phyloP scores from a whole-genome alignment of 2,797 vertebrate genomes.

The Acipenser oxyrinchus region DNA sequence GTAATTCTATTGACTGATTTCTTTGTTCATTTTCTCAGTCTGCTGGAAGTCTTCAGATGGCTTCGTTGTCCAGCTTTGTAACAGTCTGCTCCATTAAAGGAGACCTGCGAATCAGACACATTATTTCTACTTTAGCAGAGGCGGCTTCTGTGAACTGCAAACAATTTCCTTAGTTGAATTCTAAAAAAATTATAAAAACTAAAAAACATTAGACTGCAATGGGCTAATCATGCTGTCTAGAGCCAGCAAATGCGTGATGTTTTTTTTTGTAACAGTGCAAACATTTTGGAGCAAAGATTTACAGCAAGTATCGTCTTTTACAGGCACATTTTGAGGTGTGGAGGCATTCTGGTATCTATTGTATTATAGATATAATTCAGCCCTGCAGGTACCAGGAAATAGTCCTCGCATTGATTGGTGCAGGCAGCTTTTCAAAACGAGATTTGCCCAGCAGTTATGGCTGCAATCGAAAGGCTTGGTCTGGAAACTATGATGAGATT shows the following conservation, averaged over 20 bases:
- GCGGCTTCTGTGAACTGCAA: background rate
- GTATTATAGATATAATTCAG: conserved; percentile 27
- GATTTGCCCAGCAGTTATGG: conserved; percentile 64
- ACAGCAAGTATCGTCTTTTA: too few species aligned
- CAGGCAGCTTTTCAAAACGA: conserved; percentile 69
- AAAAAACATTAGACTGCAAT: background rate
- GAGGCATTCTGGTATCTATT: too few species aligned
- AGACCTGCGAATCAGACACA: too few species aligned
- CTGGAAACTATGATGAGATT: conserved; percentile 12
- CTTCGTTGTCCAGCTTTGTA: too few species aligned
- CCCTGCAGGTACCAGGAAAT: conserved; percentile 51
- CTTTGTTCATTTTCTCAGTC: too few species aligned
- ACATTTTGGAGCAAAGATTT: background rate
- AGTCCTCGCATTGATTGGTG: conserved; percentile 50
- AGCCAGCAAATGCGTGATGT: background rate
- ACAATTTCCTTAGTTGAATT: background rate
- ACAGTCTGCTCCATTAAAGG: too few species aligned
- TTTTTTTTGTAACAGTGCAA: too few species aligned
- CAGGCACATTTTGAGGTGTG: too few species aligned
- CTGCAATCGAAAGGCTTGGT: conserved; percentile 2
- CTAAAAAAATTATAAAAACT: background rate
- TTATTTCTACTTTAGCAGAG: background rate
- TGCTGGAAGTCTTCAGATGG: too few species aligned
- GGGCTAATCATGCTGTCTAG: background rate
- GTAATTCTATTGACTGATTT: too few species aligned